Evolutionary conservation across 2,797 vertebrate genomes (phyloP).

Genomic region (Hippocampus kuda): DNA sequence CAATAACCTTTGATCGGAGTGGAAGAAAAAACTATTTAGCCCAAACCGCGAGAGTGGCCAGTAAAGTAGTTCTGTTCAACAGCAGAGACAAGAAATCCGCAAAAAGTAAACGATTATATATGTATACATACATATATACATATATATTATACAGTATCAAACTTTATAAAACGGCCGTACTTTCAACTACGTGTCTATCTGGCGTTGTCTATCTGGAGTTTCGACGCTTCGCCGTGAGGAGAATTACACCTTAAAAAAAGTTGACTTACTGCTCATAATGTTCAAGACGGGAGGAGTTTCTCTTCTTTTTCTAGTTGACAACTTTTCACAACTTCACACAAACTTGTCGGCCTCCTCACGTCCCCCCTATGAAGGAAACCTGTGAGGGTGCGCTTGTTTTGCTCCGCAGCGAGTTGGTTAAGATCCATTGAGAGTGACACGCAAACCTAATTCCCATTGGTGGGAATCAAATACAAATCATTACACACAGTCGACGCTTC

Average conservation of each 20-base stretch:
- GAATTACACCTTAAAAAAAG: conserved; percentile 47
- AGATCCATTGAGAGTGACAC: neutral
- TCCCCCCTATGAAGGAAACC: conserved; percentile 48
- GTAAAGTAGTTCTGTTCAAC: conserved; percentile 35
- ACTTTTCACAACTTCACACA: conserved; percentile 73
- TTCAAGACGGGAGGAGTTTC: conserved; percentile 74
- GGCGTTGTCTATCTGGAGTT: neutral
- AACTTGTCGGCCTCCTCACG: conserved; percentile 55
- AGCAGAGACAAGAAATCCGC: conserved; percentile 24
- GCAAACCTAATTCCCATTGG: neutral
- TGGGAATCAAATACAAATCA: neutral
- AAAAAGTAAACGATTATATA: conserved; percentile 11
- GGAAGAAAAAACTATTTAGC: neutral
- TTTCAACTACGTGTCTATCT: neutral
- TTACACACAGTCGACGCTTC: no score
- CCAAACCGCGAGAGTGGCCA: conserved; percentile 32
- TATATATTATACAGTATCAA: neutral
- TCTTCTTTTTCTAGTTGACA: conserved; percentile 68
- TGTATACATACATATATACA: neutral
- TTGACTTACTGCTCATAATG: conserved; percentile 75
- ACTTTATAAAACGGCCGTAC: neutral
- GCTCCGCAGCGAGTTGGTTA: rapidly evolving
- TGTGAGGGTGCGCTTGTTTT: conserved; percentile 39
- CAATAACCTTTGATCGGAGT: neutral
- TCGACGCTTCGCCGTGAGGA: neutral